A percentile compares a stretch with the other conserved stretches of the same genome.
phyloP scores from a whole-genome alignment of 2,113 vertebrate species.

The Leptosomus discolor region DNA sequence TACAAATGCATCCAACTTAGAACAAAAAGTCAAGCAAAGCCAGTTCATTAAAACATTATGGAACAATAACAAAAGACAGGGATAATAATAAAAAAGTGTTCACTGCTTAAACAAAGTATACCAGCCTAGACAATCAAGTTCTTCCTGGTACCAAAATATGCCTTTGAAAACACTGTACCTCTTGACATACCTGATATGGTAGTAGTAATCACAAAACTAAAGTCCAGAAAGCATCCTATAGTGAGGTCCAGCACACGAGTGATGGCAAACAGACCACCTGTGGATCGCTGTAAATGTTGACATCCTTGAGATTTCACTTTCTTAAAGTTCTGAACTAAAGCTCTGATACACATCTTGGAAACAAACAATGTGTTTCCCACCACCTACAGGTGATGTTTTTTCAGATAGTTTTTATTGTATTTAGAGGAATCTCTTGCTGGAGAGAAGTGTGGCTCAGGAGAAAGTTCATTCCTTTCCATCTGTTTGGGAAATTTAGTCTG shows the following conservation, averaged over 20 bases:
- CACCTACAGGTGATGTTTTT: not conserved
- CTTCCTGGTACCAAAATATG: not conserved
- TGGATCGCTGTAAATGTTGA: not conserved
- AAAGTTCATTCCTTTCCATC: not conserved
- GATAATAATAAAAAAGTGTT: not conserved
- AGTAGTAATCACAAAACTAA: not conserved
- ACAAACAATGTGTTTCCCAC: fast-evolving
- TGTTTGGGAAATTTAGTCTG: not conserved
- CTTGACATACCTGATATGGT: not conserved
- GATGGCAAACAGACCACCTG: not conserved
- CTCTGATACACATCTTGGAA: not conserved
- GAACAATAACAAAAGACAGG: not conserved
- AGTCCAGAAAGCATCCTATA: not conserved
- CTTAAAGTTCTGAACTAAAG: not conserved
- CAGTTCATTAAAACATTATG: not conserved
- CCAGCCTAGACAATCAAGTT: not conserved
- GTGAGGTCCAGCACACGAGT: not conserved
- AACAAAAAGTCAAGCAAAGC: not conserved
- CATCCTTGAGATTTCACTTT: not conserved
- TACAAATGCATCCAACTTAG: not conserved
- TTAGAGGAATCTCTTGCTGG: not conserved
- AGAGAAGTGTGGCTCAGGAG: not conserved
- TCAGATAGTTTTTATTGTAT: not conserved
- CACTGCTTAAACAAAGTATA: not conserved
- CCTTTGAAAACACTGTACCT: not conserved